Evolutionary conservation across 92 coral and sea anemone genomes (phyloP).

Genomic region (Anthopleura xanthogrammica): DNA sequence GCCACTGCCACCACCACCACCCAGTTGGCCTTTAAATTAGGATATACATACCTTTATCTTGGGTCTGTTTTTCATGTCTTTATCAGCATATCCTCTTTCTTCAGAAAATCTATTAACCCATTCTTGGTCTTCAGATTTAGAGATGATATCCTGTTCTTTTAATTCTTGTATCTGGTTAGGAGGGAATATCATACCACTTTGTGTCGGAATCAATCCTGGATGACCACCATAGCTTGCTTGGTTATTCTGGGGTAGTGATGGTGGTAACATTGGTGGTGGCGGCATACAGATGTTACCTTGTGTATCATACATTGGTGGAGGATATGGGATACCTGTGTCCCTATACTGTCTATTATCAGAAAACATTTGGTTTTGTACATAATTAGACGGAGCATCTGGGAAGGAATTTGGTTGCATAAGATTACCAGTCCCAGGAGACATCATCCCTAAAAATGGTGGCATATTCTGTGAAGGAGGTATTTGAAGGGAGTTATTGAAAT

Average conservation of each 20-base stretch:
- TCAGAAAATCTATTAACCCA: slow-evolving; percentile 58
- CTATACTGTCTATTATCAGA: background rate
- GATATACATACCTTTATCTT: slow-evolving; percentile 16
- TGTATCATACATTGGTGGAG: background rate
- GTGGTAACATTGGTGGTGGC: background rate
- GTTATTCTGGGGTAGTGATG: background rate
- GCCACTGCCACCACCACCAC: too few species aligned
- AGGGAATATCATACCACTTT: background rate
- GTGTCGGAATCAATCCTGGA: background rate
- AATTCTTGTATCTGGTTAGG: background rate
- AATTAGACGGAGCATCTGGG: background rate
- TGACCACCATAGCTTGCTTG: background rate
- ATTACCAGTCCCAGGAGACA: slow-evolving; percentile 1
- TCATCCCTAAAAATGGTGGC: slow-evolving; percentile 2
- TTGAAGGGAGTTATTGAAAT: background rate
- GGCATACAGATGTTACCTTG: background rate
- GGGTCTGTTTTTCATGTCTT: background rate
- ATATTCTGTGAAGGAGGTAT: background rate
- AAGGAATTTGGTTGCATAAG: background rate
- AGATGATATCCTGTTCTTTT: background rate
- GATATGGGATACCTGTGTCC: background rate
- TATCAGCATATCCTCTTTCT: slow-evolving; percentile 29
- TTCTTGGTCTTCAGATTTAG: slow-evolving; percentile 38
- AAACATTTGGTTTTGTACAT: slow-evolving; percentile 7
- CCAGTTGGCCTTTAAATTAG: too few species aligned